Percentiles rank a stretch among this genome's conserved stretches.
Evolutionary conservation across 2,797 vertebrate species (phyloP).

Genomic region (Syncerus caffer): DNA sequence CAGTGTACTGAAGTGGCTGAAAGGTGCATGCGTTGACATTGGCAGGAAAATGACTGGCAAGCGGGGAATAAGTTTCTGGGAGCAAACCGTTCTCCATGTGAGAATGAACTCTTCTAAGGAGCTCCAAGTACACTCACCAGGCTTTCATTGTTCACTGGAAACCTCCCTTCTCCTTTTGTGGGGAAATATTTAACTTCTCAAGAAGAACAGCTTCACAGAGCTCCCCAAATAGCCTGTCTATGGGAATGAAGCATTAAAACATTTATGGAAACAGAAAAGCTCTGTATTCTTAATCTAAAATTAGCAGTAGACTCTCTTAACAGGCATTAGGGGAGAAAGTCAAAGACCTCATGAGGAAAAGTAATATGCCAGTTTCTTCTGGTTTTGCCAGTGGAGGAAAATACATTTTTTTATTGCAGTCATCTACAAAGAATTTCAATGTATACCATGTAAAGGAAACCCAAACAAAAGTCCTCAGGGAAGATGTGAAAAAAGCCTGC

Average conservation of each 20-base stretch:
- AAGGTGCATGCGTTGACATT: neutral
- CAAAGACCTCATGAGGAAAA: neutral
- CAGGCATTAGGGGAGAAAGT: neutral
- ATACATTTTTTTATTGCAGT: neutral
- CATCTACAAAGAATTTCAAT: neutral
- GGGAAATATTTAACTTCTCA: neutral
- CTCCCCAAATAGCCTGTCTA: neutral
- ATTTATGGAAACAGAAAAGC: neutral
- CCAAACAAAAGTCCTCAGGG: neutral
- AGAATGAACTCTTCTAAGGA: neutral
- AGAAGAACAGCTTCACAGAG: neutral
- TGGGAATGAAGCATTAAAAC: neutral
- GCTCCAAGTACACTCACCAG: neutral
- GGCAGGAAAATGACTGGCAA: neutral
- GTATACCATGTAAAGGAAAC: neutral
- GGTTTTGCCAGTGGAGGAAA: slow-evolving; percentile 4
- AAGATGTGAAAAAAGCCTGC: neutral
- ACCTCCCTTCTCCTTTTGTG: neutral
- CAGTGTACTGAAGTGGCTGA: neutral
- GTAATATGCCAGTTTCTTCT: neutral
- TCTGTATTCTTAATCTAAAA: slow-evolving; percentile 10
- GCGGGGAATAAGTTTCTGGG: neutral
- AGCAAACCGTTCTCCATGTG: neutral
- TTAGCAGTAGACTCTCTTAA: neutral
- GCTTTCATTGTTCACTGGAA: slow-evolving; percentile 10